A percentile compares a stretch with the other conserved stretches of the same genome.
Conservation (phyloP, 2,113 vertebrate genomes). For the Cyprinus carpio region DNA sequence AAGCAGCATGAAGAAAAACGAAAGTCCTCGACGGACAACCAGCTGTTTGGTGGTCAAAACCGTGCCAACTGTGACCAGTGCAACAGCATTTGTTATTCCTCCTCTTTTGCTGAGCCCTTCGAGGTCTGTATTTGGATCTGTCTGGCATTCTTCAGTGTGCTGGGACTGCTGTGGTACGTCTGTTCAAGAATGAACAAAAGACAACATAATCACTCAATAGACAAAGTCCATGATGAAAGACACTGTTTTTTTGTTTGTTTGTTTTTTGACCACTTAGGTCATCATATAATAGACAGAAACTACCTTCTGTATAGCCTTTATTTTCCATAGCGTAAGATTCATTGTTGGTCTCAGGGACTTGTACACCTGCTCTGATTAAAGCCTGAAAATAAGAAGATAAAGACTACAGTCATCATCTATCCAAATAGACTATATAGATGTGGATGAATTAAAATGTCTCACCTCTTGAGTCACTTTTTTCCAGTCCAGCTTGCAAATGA, state of each 20-base stretch:
- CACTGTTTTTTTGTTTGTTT: no score
- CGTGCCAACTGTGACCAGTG: slow-evolving; percentile 48
- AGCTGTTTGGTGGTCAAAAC: slow-evolving; percentile 66
- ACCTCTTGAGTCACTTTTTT: slow-evolving; percentile 82
- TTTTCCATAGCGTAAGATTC: slow-evolving; percentile 44
- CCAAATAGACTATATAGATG: neutral
- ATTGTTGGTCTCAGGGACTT: neutral
- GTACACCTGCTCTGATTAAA: slow-evolving; percentile 49
- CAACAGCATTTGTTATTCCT: neutral
- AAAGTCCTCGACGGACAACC: slow-evolving; percentile 63
- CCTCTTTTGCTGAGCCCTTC: slow-evolving; percentile 38
- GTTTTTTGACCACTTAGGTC: neutral
- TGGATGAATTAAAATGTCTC: neutral
- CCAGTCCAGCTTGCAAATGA: slow-evolving; percentile 82
- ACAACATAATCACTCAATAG: neutral
- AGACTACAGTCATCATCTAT: neutral
- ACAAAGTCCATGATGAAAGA: neutral
- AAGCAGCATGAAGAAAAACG: slow-evolving; percentile 64
- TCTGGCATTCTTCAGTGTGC: slow-evolving; percentile 6
- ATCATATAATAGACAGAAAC: neutral
- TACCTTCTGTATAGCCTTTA: slow-evolving; percentile 35
- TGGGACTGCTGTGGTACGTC: slow-evolving; percentile 5
- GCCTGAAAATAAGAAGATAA: slow-evolving; percentile 40
- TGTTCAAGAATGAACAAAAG: neutral
- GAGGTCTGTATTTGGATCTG: slow-evolving; percentile 1